Percentiles rank a stretch among this genome's conserved stretches.
phyloP scores from a whole-genome alignment of 2,797 vertebrate species.

The Crocidura indochinensis region DNA sequence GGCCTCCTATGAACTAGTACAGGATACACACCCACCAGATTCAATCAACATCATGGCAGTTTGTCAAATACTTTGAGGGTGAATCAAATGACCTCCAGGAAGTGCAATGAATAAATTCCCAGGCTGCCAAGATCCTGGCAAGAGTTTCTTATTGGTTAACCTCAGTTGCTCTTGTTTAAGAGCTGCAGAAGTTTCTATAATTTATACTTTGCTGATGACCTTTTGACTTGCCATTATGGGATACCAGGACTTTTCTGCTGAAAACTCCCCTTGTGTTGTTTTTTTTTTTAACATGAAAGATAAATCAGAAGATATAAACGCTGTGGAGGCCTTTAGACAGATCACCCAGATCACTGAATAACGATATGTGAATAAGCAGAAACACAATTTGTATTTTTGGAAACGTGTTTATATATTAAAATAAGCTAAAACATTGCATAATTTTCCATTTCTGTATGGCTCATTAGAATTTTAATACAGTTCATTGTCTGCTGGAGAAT shows the following conservation, averaged over 20 bases:
- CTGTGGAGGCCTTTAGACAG: not conserved
- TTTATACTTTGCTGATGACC: not conserved
- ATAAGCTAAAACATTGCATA: constrained; percentile 38
- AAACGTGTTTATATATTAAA: constrained; percentile 65
- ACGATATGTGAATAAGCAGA: constrained; percentile 42
- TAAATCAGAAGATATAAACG: not conserved
- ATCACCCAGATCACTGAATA: not conserved
- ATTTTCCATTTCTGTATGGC: constrained; percentile 56
- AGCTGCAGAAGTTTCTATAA: constrained; percentile 11
- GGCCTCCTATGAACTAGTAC: too few species aligned
- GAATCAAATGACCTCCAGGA: not conserved
- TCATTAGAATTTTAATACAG: constrained; percentile 45
- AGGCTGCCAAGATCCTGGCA: not conserved
- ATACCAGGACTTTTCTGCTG: not conserved
- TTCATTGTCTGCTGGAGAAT: constrained; percentile 41
- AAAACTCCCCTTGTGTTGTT: not conserved
- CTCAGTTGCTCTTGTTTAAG: not conserved
- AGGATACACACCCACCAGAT: too few species aligned
- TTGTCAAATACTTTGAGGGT: not conserved
- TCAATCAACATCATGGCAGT: not conserved
- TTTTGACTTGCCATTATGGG: not conserved
- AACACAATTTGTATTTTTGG: constrained; percentile 41
- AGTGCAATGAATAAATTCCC: not conserved
- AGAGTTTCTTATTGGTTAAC: not conserved
- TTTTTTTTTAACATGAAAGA: constrained; percentile 42